Evolutionary conservation across 2,797 vertebrate genomes (phyloP).

Genomic region (Selene dorsalis): DNA sequence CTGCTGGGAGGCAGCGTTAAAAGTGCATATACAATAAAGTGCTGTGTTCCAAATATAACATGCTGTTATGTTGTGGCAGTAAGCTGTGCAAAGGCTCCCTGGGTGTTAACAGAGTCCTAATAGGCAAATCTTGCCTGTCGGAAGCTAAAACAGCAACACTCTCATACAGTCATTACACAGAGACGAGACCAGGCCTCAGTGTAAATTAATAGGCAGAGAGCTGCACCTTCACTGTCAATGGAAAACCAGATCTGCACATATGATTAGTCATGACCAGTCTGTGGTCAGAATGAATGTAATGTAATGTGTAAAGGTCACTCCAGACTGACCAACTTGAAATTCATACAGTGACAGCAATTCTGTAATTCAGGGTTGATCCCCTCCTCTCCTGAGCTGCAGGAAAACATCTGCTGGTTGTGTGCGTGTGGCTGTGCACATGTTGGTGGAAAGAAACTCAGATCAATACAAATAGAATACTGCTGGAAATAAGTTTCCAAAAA

Average conservation of each 20-base stretch:
- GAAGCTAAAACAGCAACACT: too few relatives aligned
- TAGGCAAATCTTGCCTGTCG: too few relatives aligned
- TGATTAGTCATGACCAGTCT: too few relatives aligned
- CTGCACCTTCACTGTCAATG: background rate
- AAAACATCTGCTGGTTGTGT: constrained; percentile 33
- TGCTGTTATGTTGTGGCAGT: constrained; percentile 15
- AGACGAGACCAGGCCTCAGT: too few relatives aligned
- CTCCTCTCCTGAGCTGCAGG: constrained; percentile 23
- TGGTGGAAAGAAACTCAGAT: constrained; percentile 28
- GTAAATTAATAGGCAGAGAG: too few relatives aligned
- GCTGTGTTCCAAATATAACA: constrained; percentile 33
- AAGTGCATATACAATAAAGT: constrained; percentile 1
- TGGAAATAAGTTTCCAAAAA: too few relatives aligned
- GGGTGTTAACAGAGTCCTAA: background rate
- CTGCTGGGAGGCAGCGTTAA: constrained; percentile 11
- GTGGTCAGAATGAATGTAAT: too few relatives aligned
- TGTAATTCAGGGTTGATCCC: too few relatives aligned
- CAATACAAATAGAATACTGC: background rate
- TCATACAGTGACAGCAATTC: background rate
- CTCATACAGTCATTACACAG: too few relatives aligned
- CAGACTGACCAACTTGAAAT: background rate
- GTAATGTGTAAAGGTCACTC: too few relatives aligned
- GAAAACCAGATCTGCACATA: too few relatives aligned
- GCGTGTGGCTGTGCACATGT: constrained; percentile 16
- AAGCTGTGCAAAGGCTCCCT: constrained; percentile 11